A percentile compares a stretch with the other conserved stretches of the same genome.
These are phyloP conservation scores for Schrankia costaestrigalis DNA, from an alignment of 2,888 invertebrate species.

Conservation along the genomic window DNA sequence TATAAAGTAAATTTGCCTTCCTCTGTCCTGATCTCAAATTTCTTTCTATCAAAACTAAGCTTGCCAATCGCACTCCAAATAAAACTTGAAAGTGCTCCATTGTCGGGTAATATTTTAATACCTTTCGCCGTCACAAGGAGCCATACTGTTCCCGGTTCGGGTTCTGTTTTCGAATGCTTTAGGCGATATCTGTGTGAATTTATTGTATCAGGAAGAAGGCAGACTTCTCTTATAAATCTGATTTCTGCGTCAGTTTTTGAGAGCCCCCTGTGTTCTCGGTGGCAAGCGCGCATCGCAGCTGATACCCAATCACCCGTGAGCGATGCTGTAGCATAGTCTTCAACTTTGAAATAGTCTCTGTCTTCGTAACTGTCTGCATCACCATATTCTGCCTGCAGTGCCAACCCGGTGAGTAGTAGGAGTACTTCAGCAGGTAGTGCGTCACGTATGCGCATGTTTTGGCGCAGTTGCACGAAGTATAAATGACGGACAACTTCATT, in stretches of 20 bases:
- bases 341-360: constrained; percentile 85
- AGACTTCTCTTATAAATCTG: constrained; percentile 94
- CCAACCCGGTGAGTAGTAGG: constrained; percentile 91
- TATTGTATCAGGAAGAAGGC: constrained; percentile 89
- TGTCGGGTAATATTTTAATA: constrained; percentile 91
- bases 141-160: constrained; percentile 89
- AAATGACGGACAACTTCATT: constrained; percentile 95
- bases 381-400: constrained; percentile 95
- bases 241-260: constrained; percentile 90
- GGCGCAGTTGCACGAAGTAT: constrained; percentile 96
- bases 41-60: constrained; percentile 97
- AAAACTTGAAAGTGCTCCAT: constrained; percentile 87
- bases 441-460: constrained; percentile 89
- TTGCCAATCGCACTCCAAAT: constrained; percentile 98
- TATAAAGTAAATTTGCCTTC: constrained; percentile 94
- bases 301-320: constrained; percentile 82
- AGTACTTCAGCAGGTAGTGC: constrained; percentile 82
- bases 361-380: constrained; percentile 81
- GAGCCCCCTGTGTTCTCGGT: constrained; percentile 90
- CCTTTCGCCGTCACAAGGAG: constrained; percentile 96
- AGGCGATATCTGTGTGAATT: constrained; percentile 95
- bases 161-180: constrained; percentile 87
- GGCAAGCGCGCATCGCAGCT: constrained; percentile 86
- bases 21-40: constrained; percentile 96
- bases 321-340: constrained; percentile 90